A percentile compares a stretch with the other conserved stretches of the same genome.
These are phyloP conservation scores for Litoditis marina DNA, from an alignment of 2,888 invertebrate genomes.

Conservation along the genomic window DNA sequence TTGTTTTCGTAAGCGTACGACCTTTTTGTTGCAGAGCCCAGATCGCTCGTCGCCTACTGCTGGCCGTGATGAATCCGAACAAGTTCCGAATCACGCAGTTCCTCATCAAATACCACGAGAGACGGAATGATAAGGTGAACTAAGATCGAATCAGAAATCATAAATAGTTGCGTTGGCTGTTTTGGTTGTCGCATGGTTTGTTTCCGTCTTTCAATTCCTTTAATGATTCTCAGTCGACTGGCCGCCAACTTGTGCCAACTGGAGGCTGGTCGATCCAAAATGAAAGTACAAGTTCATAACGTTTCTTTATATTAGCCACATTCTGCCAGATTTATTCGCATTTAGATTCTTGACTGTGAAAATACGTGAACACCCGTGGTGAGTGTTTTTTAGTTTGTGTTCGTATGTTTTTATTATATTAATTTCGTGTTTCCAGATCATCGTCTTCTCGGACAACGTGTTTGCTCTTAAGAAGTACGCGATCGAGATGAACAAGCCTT, in stretches of 20 bases:
- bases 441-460: conserved; percentile 98
- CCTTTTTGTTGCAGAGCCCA: conserved; percentile 64
- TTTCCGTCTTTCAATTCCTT: neutral
- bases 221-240: too few species aligned
- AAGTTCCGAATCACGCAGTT: conserved; percentile 96
- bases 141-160: neutral
- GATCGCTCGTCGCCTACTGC: conserved; percentile 82
- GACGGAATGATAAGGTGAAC: conserved; percentile 83
- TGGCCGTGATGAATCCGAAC: conserved; percentile 98
- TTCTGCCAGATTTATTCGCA: too few species aligned
- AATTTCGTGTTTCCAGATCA: conserved; percentile 68
- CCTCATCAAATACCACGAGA: conserved; percentile 85
- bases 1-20: neutral
- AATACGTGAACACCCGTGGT: conserved; percentile 1
- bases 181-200: neutral
- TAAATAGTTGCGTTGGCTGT: too few species aligned
- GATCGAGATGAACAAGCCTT: conserved; percentile 93
- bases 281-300: too few species aligned
- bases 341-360: neutral
- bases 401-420: neutral
- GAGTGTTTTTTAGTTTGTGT: too few species aligned
- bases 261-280: too few species aligned
- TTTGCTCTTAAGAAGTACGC: conserved; percentile 97
- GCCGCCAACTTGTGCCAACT: too few species aligned
- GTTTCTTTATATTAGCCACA: too few species aligned